Evolutionary conservation across 2,888 invertebrate species (phyloP).

Genomic region (Cosmia trapezina): DNA sequence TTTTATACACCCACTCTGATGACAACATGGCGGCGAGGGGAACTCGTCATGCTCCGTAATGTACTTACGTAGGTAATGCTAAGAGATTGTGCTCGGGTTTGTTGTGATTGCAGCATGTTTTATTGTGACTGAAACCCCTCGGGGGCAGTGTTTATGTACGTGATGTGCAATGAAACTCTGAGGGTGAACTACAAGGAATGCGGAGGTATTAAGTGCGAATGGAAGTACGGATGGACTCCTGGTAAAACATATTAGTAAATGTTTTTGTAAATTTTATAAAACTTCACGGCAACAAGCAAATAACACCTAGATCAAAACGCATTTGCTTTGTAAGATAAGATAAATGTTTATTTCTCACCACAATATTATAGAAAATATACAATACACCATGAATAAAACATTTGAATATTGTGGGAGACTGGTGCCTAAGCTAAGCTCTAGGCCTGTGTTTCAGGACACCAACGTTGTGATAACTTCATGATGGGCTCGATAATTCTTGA

Average conservation of each 20-base stretch:
- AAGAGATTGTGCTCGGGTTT: constrained; percentile 44
- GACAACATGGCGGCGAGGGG: constrained; percentile 38
- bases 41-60: constrained; percentile 22
- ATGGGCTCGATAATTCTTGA: no score
- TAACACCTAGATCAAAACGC: not conserved
- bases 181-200: not conserved
- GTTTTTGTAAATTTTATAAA: not conserved
- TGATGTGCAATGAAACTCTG: no score
- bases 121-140: constrained; percentile 3
- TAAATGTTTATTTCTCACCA: no score
- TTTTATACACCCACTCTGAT: constrained; percentile 63
- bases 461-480: not conserved
- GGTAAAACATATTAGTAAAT: not conserved
- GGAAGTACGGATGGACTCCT: not conserved
- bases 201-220: not conserved
- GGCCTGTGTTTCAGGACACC: no score
- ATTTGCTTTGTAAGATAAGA: no score
- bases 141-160: not conserved
- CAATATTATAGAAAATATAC: no score
- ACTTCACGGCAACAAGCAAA: not conserved
- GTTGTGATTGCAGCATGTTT: constrained; percentile 14
- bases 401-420: no score
- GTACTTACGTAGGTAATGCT: constrained; percentile 19
- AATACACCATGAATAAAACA: no score
- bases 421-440: no score